Conservation (phyloP, 2,113 vertebrate species). For the Myiozetetes cayanensis region DNA sequence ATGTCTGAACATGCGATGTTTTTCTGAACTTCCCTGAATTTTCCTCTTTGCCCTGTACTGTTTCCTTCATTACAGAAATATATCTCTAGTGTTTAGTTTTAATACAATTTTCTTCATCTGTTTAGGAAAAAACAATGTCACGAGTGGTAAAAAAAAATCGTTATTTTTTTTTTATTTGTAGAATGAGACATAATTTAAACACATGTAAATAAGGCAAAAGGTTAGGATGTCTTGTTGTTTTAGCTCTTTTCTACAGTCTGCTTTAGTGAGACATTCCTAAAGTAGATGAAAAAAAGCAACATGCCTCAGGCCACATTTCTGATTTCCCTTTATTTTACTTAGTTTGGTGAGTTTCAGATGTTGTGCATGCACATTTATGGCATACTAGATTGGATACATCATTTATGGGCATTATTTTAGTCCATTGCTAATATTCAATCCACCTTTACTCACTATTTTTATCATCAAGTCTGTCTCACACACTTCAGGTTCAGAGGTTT, state of each 20-base stretch:
- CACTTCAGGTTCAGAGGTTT: background rate
- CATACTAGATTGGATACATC: background rate
- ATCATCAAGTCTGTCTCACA: background rate
- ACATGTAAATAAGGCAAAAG: background rate
- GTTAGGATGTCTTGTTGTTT: background rate
- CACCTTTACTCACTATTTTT: background rate
- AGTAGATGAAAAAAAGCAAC: background rate
- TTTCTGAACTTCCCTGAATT: background rate
- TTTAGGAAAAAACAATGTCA: background rate
- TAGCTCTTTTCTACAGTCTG: background rate
- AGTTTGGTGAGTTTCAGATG: background rate
- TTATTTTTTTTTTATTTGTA: background rate
- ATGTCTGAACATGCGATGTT: background rate
- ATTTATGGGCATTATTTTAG: slow-evolving; percentile 6
- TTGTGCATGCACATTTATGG: background rate
- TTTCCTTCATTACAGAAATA: background rate
- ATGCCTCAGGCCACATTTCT: background rate
- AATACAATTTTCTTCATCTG: background rate
- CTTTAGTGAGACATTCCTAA: background rate
- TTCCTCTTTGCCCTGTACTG: background rate
- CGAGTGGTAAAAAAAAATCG: background rate
- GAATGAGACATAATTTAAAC: background rate
- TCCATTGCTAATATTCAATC: background rate
- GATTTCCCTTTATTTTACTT: background rate
- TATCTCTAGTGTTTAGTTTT: background rate